These are phyloP conservation scores for Triplophysa tibetana DNA, from an alignment of 2,113 vertebrate genomes.

Conservation along the genomic window DNA sequence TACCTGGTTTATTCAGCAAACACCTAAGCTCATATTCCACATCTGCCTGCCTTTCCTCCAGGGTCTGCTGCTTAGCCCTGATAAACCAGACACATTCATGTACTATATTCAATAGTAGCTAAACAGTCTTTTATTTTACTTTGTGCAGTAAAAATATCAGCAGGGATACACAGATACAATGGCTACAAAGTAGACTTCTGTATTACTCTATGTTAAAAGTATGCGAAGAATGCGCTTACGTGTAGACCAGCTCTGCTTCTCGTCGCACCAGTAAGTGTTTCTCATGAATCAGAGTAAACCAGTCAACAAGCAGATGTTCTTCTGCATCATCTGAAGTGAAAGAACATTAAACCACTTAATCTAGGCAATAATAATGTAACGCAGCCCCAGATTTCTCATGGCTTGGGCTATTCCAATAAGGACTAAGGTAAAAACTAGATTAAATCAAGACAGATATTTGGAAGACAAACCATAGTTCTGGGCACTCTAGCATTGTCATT, in stretches of 20 bases:
- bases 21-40: slow-evolving; percentile 97
- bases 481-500: too few species aligned
- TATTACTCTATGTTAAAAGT: neutral
- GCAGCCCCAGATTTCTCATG: neutral
- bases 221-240: slow-evolving; percentile 75
- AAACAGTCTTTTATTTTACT: neutral
- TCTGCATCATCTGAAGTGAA: slow-evolving; percentile 81
- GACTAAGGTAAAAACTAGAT: too few species aligned
- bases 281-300: slow-evolving; percentile 97
- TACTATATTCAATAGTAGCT: neutral
- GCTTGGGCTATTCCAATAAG: neutral
- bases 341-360: slow-evolving; percentile 4
- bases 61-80: slow-evolving; percentile 95
- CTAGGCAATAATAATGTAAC: neutral
- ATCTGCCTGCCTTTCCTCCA: slow-evolving; percentile 93
- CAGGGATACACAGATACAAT: neutral
- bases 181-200: too few species aligned
- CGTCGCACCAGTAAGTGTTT: slow-evolving; percentile 92
- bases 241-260: slow-evolving; percentile 94
- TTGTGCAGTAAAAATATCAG: neutral
- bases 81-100: slow-evolving; percentile 13
- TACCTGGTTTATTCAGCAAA: slow-evolving; percentile 97
- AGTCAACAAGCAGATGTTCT: slow-evolving; percentile 90
- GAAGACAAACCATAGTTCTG: too few species aligned
- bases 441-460: too few species aligned